Evolutionary conservation across 37 sponge, comb jelly and placozoan species (phyloP).

Genomic region (Crambe crambe): DNA sequence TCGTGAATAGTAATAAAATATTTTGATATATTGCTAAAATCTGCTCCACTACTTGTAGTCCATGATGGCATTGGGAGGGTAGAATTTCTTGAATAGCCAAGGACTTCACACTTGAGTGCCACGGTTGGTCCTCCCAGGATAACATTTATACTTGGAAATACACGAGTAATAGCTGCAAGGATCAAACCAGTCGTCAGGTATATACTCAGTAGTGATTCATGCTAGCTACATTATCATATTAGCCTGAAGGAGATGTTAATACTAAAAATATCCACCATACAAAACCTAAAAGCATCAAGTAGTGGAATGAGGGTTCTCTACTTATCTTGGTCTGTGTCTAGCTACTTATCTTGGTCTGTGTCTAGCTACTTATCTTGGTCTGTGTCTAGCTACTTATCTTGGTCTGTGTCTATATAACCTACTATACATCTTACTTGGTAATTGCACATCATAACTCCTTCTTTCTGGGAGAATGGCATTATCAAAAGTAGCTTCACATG

Average conservation of each 20-base stretch:
- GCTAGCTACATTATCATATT: neutral
- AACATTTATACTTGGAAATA: neutral
- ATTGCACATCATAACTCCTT: neutral
- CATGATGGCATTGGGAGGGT: neutral
- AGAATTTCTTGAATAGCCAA: conserved; percentile 1
- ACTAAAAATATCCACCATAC: too few species aligned
- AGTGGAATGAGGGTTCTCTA: too few species aligned
- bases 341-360: too few species aligned
- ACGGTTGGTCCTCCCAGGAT: neutral
- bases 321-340: too few species aligned
- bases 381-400: too few species aligned
- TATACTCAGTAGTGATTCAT: neutral
- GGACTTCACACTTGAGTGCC: conserved; percentile 25
- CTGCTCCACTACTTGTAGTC: neutral
- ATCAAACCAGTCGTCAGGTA: neutral
- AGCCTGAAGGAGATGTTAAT: too few species aligned
- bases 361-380: too few species aligned
- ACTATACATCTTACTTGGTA: conserved; percentile 7
- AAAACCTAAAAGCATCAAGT: too few species aligned
- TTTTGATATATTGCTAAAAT: neutral
- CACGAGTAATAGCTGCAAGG: neutral
- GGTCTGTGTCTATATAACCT: too few species aligned
- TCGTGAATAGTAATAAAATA: neutral
- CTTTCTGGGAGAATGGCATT: neutral
- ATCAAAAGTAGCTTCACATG: conserved; percentile 10